A percentile compares a stretch with the other conserved stretches of the same genome.
Evolutionary conservation across 2,113 vertebrate genomes (phyloP).

Genomic region (Phaetusa simplex): DNA sequence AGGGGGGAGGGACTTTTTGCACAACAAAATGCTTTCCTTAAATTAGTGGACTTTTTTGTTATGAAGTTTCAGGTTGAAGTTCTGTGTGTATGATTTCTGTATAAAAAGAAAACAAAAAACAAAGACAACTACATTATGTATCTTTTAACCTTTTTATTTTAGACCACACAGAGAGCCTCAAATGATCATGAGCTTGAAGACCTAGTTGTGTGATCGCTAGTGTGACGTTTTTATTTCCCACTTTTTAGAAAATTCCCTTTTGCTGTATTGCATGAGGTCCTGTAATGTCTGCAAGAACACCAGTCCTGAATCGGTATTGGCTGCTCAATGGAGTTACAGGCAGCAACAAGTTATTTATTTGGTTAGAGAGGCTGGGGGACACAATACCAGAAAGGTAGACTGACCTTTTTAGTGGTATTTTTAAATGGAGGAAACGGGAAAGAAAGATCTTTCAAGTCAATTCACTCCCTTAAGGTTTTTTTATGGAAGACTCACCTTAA

Average conservation of each 20-base stretch:
- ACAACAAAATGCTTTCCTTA: conserved; percentile 80
- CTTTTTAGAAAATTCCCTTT: conserved; percentile 33
- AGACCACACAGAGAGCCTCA: conserved; percentile 46
- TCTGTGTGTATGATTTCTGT: conserved; percentile 80
- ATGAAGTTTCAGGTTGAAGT: conserved; percentile 76
- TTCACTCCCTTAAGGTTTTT: background rate
- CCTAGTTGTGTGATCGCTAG: conserved; percentile 28
- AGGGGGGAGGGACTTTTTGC: conserved; percentile 72
- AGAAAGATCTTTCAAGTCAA: background rate
- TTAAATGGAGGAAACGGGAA: background rate
- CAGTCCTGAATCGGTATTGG: background rate
- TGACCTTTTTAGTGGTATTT: background rate
- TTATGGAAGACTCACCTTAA: background rate
- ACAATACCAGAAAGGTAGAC: background rate
- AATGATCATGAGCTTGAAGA: conserved; percentile 33
- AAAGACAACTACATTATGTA: conserved; percentile 44
- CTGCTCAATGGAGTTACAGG: background rate
- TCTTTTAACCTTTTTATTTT: conserved; percentile 55
- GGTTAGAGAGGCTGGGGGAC: background rate
- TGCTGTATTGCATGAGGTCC: conserved; percentile 46
- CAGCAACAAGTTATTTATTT: background rate
- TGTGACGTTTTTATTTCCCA: conserved; percentile 39
- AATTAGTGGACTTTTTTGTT: conserved; percentile 76
- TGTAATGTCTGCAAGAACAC: conserved; percentile 30
- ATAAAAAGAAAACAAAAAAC: conserved; percentile 67